These are phyloP conservation scores for Temnothorax ravouxi DNA, from an alignment of 2,888 invertebrate genomes.

Conservation along the genomic window DNA sequence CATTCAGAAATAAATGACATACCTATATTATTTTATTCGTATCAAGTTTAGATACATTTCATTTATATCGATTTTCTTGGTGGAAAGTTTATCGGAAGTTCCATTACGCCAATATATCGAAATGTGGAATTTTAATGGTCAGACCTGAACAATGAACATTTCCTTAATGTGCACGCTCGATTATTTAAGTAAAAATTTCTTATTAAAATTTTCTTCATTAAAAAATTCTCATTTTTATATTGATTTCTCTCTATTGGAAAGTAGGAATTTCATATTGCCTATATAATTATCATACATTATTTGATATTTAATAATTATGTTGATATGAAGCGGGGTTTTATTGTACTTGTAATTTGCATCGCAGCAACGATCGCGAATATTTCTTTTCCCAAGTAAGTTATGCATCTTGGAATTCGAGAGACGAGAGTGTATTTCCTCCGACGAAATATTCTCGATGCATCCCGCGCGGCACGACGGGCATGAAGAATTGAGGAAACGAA, in stretches of 20 bases:
- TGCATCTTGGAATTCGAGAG: constrained; percentile 17
- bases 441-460: constrained; percentile 51
- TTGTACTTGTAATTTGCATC: constrained; percentile 11
- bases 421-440: constrained; percentile 17
- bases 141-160: neutral
- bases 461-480: constrained; percentile 32
- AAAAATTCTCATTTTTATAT: neutral
- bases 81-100: constrained; percentile 5
- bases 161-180: neutral
- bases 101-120: constrained; percentile 2
- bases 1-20: constrained; percentile 7
- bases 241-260: neutral
- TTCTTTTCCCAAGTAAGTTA: constrained; percentile 4
- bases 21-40: constrained; percentile 27
- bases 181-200: neutral
- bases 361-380: neutral
- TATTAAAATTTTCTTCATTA: too few species aligned
- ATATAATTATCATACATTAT: neutral
- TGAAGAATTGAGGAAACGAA: constrained; percentile 54
- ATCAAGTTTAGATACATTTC: neutral
- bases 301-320: neutral
- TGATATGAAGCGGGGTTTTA: neutral
- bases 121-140: neutral
- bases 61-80: constrained; percentile 3
- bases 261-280: neutral